phyloP scores from a whole-genome alignment of 35 echinoderm and acorn worm genomes.

The Ophioderma brevispina region DNA sequence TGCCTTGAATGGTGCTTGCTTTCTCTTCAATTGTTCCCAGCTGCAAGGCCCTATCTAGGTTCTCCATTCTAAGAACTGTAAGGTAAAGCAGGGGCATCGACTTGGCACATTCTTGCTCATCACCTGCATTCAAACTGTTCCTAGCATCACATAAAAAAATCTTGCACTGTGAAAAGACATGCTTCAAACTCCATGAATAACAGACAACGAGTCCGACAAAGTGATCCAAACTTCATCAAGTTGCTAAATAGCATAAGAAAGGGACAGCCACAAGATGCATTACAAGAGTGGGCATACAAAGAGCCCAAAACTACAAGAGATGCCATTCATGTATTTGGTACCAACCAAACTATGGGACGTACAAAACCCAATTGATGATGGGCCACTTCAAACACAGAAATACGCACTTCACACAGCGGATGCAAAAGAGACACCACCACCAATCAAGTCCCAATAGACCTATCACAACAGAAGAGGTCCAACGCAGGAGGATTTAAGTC shows the following conservation, averaged over 20 bases:
- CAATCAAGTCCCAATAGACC: neutral
- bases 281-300: neutral
- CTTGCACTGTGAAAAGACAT: conserved; percentile 14
- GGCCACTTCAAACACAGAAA: neutral
- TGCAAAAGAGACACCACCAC: neutral
- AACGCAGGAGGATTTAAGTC: neutral
- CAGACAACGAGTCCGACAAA: conserved; percentile 61
- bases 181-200: conserved; percentile 28
- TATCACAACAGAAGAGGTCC: neutral
- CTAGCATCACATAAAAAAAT: too few relatives aligned
- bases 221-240: conserved; percentile 5
- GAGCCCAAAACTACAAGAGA: neutral
- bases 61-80: too few relatives aligned
- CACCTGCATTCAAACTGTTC: too few relatives aligned
- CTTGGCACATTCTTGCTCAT: too few relatives aligned
- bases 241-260: conserved; percentile 9
- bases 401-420: neutral
- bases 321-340: conserved; percentile 56
- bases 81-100: too few relatives aligned
- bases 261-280: neutral
- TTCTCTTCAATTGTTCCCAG: too few relatives aligned
- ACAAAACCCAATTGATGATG: conserved; percentile 28
- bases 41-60: too few relatives aligned
- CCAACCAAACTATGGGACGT: conserved; percentile 49
- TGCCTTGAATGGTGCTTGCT: too few relatives aligned